Evolutionary conservation across 2,888 invertebrate species (phyloP), one percentile per base, ranked within the genome.

Genomic region (Perizoma flavofasciatum): DNA sequence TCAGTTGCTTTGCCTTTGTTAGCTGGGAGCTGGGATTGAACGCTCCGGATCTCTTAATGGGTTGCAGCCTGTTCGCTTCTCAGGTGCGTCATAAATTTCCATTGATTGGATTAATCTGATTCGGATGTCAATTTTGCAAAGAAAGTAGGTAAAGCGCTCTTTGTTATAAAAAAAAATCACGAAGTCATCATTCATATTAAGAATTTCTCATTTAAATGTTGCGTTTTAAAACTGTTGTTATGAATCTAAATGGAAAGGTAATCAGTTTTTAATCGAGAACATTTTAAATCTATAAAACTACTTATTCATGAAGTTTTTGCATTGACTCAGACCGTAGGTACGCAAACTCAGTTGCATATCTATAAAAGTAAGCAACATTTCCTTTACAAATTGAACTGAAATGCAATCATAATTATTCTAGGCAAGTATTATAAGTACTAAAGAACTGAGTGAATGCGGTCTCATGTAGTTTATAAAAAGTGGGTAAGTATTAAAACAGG

Each of bases 51-150:
- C 86, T 87, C 85, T 88, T 85, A 86, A 86, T 84, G 87, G 85
- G 80, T 75, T 71, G 77, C 63, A 70, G 75, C 74, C 70, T 77
- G 86, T 82, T 79, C 83, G 85, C 79, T 84, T 54, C 85, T 79
- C 74, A 86, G 85, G 87, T 87, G 90, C 89, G 88, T 92, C 92
- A 92, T 92, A 92, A 92, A 92, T 92, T 88, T 87, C 82, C 89
- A 89, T 89, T 92, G 92, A 92, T 92, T 89, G 92, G 91, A 89
- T 90, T 92, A 91, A 92, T 92, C 92, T 91, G 92, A 92, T 92
- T 92, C 92, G 88, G 84, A 87, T 89, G 90, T 89, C 89, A 89
- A 89, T 88, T 91, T 92, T 85, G 88, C 83, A 84, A 82, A 81
- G 82, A 87, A 86, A 85, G 85, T 83, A 83, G 82, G 22, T 22